These are phyloP conservation scores for Lytechinus pictus DNA, from an alignment of 35 echinoderm and acorn worm genomes.

Conservation along the genomic window DNA sequence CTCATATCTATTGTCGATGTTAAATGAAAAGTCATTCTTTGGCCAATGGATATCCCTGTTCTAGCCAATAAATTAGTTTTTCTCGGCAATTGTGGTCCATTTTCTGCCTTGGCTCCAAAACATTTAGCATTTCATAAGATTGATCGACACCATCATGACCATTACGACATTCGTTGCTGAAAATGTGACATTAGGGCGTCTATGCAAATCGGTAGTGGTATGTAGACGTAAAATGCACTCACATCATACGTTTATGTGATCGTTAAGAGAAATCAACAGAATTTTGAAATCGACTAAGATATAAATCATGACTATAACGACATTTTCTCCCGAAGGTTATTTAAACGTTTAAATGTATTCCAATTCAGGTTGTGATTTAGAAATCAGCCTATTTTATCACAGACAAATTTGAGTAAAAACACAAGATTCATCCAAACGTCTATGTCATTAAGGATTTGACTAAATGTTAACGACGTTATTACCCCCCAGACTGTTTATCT, in stretches of 20 bases:
- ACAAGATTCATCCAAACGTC: not conserved
- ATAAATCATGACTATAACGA: conserved; percentile 5
- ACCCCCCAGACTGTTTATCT: not conserved
- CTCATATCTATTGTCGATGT: not conserved
- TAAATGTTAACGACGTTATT: conserved; percentile 6
- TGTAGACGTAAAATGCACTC: not conserved
- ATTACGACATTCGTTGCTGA: not conserved
- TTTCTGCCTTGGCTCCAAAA: not conserved
- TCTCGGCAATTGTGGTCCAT: not conserved
- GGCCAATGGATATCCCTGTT: not conserved
- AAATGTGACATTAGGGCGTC: not conserved
- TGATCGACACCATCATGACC: not conserved
- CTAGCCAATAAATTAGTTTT: conserved; percentile 3
- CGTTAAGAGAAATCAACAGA: not conserved
- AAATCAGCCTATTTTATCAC: not conserved
- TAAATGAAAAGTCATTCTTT: not conserved
- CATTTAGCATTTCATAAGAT: not conserved
- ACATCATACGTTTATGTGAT: not conserved
- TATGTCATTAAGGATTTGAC: not conserved
- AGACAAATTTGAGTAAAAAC: not conserved
- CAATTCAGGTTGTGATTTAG: not conserved
- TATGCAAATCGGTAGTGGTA: not conserved
- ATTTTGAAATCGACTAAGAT: not conserved
- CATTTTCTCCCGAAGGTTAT: not conserved
- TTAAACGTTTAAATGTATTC: not conserved